Conservation (phyloP, 2,113 vertebrate species). For the Tetrao urogallus region DNA sequence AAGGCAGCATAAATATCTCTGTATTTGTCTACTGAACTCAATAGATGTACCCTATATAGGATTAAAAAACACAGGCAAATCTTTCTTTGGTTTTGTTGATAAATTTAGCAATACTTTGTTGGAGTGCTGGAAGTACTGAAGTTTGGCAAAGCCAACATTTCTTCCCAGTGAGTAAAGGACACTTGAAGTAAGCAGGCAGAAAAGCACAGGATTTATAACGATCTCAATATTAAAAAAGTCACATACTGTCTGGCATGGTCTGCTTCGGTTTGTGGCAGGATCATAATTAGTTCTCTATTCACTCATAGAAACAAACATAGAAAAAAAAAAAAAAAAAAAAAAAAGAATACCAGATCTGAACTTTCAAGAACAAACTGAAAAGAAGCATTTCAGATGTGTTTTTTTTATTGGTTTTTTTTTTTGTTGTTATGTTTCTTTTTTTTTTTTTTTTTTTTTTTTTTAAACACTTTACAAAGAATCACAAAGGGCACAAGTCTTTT, state of each 20-base stretch:
- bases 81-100: not conserved
- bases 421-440: too few relatives aligned
- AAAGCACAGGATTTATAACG: not conserved
- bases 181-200: not conserved
- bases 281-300: not conserved
- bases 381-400: not conserved
- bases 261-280: not conserved
- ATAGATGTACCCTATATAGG: not conserved
- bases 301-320: not conserved
- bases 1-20: not conserved
- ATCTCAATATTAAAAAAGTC: not conserved
- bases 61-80: not conserved
- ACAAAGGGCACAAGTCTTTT: not conserved
- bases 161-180: not conserved
- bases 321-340: not conserved
- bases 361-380: not conserved
- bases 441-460: not conserved
- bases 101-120: not conserved
- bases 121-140: not conserved
- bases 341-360: not conserved
- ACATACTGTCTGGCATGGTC: not conserved
- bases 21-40: not conserved
- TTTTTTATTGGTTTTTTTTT: too few relatives aligned
- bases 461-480: not conserved
- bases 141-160: not conserved